A percentile compares a stretch with the other conserved stretches of the same genome.
Conservation (phyloP, 30 jellyfish, hydroid and myxozoan species). For the Chrysaora quinquecirrha region DNA sequence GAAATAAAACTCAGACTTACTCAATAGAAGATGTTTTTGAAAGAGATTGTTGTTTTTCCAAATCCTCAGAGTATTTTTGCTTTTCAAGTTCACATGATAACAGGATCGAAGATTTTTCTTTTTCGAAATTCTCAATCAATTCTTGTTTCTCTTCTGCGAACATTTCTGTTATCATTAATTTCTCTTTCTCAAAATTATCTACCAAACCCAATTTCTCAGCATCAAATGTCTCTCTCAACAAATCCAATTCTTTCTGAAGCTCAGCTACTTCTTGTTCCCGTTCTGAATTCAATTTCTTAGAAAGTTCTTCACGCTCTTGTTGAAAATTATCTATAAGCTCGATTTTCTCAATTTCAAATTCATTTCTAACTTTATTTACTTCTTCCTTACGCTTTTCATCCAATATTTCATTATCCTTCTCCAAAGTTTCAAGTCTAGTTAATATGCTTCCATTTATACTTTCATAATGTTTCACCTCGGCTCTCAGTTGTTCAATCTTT, state of each 20-base stretch:
- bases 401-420: conserved; percentile 24
- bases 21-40: conserved; percentile 55
- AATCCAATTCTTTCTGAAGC: neutral
- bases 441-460: conserved; percentile 22
- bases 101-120: conserved; percentile 50
- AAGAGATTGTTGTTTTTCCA: conserved; percentile 48
- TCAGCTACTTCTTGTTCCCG: neutral
- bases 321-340: neutral
- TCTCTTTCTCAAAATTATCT: conserved; percentile 38
- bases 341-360: neutral
- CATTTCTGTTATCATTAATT: conserved; percentile 26
- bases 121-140: conserved; percentile 57
- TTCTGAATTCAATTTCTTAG: neutral
- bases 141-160: conserved; percentile 65
- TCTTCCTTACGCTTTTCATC: conserved; percentile 2
- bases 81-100: conserved; percentile 68
- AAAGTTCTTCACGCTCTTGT: neutral
- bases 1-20: conserved; percentile 26
- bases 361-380: neutral
- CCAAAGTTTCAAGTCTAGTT: conserved; percentile 38
- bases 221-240: conserved; percentile 14
- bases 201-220: conserved; percentile 23
- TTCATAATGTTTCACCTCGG: conserved; percentile 29
- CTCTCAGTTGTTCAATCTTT: conserved; percentile 1
- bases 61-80: conserved; percentile 38